Evolutionary conservation across 2,113 vertebrate species (phyloP).

Genomic region (Pycnonotus jocosus): DNA sequence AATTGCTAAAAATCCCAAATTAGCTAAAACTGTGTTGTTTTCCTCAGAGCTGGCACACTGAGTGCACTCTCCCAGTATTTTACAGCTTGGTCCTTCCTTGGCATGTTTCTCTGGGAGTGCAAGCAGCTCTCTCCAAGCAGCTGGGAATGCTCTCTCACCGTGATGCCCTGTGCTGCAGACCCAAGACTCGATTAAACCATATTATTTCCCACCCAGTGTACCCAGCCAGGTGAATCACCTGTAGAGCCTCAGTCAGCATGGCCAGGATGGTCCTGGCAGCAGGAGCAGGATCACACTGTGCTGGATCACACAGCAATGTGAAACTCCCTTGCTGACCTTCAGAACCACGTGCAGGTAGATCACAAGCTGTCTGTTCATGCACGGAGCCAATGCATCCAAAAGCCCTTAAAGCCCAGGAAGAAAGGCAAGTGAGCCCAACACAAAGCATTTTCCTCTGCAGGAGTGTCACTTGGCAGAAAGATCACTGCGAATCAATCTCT

Average conservation of each 20-base stretch:
- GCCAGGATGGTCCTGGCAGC: not conserved
- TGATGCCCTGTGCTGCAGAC: not conserved
- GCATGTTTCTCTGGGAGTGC: not conserved
- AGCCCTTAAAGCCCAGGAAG: not conserved
- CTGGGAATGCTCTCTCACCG: not conserved
- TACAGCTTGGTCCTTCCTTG: not conserved
- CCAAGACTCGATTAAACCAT: not conserved
- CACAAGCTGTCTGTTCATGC: not conserved
- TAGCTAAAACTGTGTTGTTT: not conserved
- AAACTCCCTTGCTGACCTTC: not conserved
- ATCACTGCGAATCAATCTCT: not conserved
- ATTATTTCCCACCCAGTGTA: not conserved
- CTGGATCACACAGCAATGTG: not conserved
- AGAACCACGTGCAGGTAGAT: not conserved
- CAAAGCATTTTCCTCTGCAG: not conserved
- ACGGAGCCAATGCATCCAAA: rapidly evolving
- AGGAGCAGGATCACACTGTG: rapidly evolving
- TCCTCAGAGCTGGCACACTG: not conserved
- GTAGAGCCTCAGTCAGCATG: not conserved
- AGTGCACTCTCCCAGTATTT: not conserved
- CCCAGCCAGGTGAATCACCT: not conserved
- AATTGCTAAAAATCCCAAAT: not conserved
- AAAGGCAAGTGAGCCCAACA: not conserved
- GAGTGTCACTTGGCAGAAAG: not conserved
- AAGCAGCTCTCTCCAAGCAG: not conserved